Evolutionary conservation across 2,797 vertebrate species (phyloP).

Genomic region (Schizopygopsis malacanthus): DNA sequence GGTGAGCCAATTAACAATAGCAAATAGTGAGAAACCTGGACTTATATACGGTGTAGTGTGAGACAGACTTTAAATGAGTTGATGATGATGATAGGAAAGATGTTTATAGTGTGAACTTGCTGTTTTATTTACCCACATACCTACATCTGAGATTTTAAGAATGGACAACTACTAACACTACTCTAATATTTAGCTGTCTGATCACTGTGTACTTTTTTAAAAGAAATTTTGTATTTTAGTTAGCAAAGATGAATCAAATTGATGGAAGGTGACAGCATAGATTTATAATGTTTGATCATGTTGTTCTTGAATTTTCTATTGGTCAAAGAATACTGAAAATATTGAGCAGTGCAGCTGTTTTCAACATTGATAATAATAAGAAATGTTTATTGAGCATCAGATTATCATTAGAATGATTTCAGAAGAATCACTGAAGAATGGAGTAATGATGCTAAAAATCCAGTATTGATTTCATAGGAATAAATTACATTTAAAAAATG

Average conservation of each 20-base stretch:
- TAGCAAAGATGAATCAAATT: neutral
- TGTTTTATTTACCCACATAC: neutral
- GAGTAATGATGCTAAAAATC: neutral
- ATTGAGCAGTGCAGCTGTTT: neutral
- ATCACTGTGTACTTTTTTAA: neutral
- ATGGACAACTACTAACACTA: neutral
- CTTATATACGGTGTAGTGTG: neutral
- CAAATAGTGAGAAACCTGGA: slow-evolving; percentile 11
- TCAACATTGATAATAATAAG: neutral
- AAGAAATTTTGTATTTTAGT: neutral
- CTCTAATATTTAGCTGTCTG: neutral
- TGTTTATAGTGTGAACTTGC: neutral
- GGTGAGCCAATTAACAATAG: slow-evolving; percentile 16
- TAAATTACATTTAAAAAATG: neutral
- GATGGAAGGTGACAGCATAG: neutral
- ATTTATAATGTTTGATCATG: neutral
- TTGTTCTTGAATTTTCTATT: neutral
- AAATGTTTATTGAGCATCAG: neutral
- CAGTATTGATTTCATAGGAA: neutral
- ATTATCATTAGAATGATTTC: neutral
- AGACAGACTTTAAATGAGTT: slow-evolving; percentile 4
- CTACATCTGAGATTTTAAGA: neutral
- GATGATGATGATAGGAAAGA: neutral
- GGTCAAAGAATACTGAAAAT: neutral
- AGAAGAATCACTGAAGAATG: neutral